A percentile compares a stretch with the other conserved stretches of the same genome.
These are phyloP conservation scores for Odontocerum albicorne DNA, from an alignment of 2,888 invertebrate species.

Conservation along the genomic window DNA sequence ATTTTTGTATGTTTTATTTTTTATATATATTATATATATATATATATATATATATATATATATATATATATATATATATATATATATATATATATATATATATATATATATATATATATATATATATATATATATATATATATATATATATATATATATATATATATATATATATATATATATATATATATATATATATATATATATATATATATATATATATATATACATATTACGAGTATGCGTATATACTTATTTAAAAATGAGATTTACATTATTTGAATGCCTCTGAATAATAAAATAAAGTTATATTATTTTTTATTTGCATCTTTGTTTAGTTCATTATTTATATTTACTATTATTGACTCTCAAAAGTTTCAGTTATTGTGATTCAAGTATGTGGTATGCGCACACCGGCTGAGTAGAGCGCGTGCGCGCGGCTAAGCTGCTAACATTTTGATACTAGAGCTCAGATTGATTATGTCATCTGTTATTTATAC, in stretches of 20 bases:
- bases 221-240: slow-evolving; percentile 1
- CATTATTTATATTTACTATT: no score
- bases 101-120: slow-evolving; percentile 7
- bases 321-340: no score
- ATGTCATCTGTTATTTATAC: no score
- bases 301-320: no score
- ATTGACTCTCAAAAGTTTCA: no score
- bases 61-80: slow-evolving; percentile 7
- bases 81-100: slow-evolving; percentile 7
- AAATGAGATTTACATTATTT: no score
- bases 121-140: slow-evolving; percentile 7
- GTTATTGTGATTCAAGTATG: no score
- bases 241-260: neutral
- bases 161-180: slow-evolving; percentile 14
- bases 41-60: slow-evolving; percentile 7
- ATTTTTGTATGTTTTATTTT: neutral
- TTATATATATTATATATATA: neutral
- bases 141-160: slow-evolving; percentile 7
- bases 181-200: slow-evolving; percentile 14
- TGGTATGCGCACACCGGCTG: no score
- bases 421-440: no score
- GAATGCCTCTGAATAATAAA: no score
- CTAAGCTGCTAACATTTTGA: no score
- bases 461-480: no score
- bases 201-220: slow-evolving; percentile 13